Evolutionary conservation across 2,797 vertebrate genomes (phyloP).

Genomic region (Cyprinodon diabolis): DNA sequence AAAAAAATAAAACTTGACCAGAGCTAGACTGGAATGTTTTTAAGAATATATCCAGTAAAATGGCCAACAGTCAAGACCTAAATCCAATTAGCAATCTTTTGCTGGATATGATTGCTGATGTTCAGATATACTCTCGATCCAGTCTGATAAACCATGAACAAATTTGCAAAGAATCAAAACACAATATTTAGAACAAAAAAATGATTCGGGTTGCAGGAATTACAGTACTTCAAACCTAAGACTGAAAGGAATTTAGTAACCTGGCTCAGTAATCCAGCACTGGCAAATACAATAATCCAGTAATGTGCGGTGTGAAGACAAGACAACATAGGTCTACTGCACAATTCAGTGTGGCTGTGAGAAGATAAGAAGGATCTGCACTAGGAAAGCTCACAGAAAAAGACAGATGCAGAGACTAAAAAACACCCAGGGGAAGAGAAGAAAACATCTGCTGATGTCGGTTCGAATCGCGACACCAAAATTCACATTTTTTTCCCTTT

Average conservation of each 20-base stretch:
- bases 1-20: neutral
- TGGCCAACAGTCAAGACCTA: neutral
- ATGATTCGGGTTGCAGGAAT: neutral
- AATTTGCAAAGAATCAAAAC: neutral
- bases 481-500: too few relatives aligned
- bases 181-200: neutral
- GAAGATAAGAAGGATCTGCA: conserved; percentile 4
- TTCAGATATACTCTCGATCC: neutral
- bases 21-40: neutral
- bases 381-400: neutral
- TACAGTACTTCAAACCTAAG: neutral
- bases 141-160: neutral
- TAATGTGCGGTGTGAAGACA: neutral
- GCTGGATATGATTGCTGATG: neutral
- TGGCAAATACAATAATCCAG: neutral
- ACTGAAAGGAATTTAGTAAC: neutral
- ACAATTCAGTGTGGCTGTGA: neutral
- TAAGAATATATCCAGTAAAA: neutral
- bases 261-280: neutral
- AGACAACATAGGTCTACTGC: neutral
- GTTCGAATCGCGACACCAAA: neutral
- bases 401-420: neutral
- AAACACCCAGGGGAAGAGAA: neutral
- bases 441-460: neutral
- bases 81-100: neutral